These are phyloP conservation scores for Plodia interpunctella DNA, from an alignment of 1,140 invertebrate species.

Conservation along the genomic window DNA sequence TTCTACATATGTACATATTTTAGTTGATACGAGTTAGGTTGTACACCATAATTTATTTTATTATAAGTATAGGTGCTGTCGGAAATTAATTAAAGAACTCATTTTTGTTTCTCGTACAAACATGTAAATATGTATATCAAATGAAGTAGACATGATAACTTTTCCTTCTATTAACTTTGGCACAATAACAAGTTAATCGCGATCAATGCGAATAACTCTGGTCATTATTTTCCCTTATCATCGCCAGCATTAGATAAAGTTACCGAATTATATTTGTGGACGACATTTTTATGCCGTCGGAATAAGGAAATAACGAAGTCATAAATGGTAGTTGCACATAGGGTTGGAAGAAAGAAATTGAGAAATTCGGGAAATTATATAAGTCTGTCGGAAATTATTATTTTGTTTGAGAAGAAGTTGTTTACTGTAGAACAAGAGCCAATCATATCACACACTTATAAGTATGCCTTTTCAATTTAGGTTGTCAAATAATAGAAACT, in stretches of 20 bases:
- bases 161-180: constrained; percentile 40
- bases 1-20: too few relatives aligned
- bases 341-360: background rate
- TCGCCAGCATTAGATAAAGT: constrained; percentile 55
- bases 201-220: constrained; percentile 50
- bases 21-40: too few relatives aligned
- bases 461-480: too few relatives aligned
- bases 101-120: too few relatives aligned
- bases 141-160: constrained; percentile 16
- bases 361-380: background rate
- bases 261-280: constrained; percentile 54
- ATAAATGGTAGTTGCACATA: constrained; percentile 55
- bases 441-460: too few relatives aligned
- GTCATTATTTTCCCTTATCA: constrained; percentile 72
- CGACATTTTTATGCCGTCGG: constrained; percentile 67
- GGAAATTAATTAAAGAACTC: too few relatives aligned
- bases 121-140: background rate
- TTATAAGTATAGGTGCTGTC: too few relatives aligned
- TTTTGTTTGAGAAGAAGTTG: too few relatives aligned
- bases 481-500: too few relatives aligned
- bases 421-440: too few relatives aligned
- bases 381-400: background rate
- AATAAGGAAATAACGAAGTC: constrained; percentile 72
- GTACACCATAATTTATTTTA: too few relatives aligned
- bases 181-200: constrained; percentile 59